Base-by-base conservation (phyloP, 2,113 vertebrate genomes). In the Perca flavescens region DNA sequence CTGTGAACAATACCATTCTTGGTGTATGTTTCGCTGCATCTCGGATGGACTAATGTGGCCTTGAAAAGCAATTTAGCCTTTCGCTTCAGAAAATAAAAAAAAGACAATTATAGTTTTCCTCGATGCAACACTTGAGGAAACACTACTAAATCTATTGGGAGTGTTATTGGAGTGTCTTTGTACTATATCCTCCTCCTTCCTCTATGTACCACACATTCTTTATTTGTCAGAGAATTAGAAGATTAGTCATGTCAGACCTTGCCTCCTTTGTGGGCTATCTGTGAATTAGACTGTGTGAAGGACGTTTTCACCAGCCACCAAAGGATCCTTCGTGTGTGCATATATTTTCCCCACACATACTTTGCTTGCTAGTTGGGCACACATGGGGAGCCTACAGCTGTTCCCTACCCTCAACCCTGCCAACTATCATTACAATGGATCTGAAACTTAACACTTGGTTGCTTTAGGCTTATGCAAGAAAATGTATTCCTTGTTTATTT, bases 201-300 rank as follows among this genome's bases (percentile, higher is more conserved):
- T 78, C 74, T 72, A 36, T 81, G 56, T 84, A 64, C 15, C 62
- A 65, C 74, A 82, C 74, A 68, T 77, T 85, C 91, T 91, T 85
- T 86, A 74, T 93, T 93, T 94, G 89, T 90, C 84, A 80, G 85
- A 86, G 90, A 92, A 93, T 94, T 92, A 86, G 77, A 54, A 93
- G 89, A 93, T 94, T 91, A 91, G 86, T 79, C 79, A 74, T 89
- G 82, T 91, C 80, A 76, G 83, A 84, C 86, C 82, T 88, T 67
- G 60, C 75, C 89, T 90, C 82, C 81, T 86, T 88, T 85, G 86
- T 89, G 75, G 82, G 47, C 72, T 89, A 89, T 93, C 84, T 78
- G 74, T 77, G 85, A 92, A 90, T 91, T 86, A 76, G 54, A 0
- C 65, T 70, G 65, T 92, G 75, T 91, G 85, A 94, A 92, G 88